phyloP scores from a whole-genome alignment of 2,797 vertebrate species.

The Okamejei kenojei region DNA sequence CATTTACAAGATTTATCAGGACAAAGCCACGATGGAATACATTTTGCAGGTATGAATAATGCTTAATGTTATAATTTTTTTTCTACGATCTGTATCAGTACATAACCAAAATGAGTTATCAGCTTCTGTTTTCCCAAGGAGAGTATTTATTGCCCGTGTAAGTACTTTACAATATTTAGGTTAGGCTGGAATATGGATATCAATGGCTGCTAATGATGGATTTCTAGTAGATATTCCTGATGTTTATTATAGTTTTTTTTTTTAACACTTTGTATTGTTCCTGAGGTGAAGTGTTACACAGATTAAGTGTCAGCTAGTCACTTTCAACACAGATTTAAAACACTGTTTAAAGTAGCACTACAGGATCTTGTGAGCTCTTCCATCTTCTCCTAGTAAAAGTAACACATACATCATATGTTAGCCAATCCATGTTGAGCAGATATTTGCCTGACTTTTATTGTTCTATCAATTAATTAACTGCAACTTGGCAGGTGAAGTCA shows the following conservation, averaged over 20 bases:
- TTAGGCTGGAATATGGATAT: neutral
- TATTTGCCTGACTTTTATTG: neutral
- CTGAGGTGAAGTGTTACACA: neutral
- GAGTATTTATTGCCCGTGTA: neutral
- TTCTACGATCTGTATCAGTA: too few relatives aligned
- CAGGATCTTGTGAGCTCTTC: neutral
- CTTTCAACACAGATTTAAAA: neutral
- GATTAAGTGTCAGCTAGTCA: neutral
- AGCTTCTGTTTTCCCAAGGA: neutral
- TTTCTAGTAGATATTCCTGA: neutral
- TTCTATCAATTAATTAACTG: neutral
- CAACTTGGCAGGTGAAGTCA: neutral
- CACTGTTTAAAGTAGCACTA: neutral
- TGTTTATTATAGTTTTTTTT: neutral
- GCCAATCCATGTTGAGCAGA: neutral
- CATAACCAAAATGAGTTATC: neutral
- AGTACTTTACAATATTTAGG: neutral
- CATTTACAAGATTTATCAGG: neutral
- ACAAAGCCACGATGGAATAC: neutral
- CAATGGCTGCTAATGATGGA: neutral
- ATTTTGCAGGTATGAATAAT: slow-evolving; percentile 14
- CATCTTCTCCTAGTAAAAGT: neutral
- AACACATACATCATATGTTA: neutral
- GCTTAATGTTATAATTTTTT: too few relatives aligned
- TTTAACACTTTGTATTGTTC: neutral